Percentiles rank a stretch among this genome's conserved stretches.
These are phyloP conservation scores for Urophycis tenuis DNA, from an alignment of 2,797 vertebrate species.

Conservation along the genomic window DNA sequence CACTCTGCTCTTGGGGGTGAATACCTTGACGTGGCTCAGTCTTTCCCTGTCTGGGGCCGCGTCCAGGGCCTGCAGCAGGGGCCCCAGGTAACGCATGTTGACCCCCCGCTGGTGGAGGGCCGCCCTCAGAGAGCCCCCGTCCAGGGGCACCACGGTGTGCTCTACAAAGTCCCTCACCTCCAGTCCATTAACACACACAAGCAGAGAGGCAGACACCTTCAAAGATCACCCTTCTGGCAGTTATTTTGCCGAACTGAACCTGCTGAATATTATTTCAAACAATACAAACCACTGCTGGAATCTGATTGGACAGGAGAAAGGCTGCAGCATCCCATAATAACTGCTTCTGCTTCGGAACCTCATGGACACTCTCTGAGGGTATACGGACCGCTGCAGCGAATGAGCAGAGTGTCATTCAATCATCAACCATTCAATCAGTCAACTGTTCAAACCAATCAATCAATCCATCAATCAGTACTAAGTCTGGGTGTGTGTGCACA, in stretches of 20 bases:
- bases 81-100: conserved; percentile 87
- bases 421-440: background rate
- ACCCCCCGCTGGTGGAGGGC: conserved; percentile 87
- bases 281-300: conserved; percentile 83
- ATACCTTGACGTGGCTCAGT: conserved; percentile 83
- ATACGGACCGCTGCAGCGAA: conserved; percentile 77
- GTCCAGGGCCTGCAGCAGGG: conserved; percentile 73
- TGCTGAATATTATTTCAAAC: background rate
- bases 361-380: conserved; percentile 71
- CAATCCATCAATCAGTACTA: background rate
- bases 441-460: background rate
- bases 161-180: conserved; percentile 87
- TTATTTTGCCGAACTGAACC: background rate
- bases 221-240: background rate
- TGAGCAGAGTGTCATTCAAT: background rate
- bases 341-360: conserved; percentile 81
- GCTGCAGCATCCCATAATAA: conserved; percentile 85
- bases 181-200: conserved; percentile 26
- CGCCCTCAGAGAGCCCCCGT: conserved; percentile 81
- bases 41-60: conserved; percentile 68
- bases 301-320: conserved; percentile 85
- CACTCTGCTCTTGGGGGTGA: background rate
- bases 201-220: background rate
- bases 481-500: background rate
- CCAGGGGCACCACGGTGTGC: conserved; percentile 80